Conservation (phyloP, 2,797 vertebrate genomes). For the Crossoptilon crossoptilon region DNA sequence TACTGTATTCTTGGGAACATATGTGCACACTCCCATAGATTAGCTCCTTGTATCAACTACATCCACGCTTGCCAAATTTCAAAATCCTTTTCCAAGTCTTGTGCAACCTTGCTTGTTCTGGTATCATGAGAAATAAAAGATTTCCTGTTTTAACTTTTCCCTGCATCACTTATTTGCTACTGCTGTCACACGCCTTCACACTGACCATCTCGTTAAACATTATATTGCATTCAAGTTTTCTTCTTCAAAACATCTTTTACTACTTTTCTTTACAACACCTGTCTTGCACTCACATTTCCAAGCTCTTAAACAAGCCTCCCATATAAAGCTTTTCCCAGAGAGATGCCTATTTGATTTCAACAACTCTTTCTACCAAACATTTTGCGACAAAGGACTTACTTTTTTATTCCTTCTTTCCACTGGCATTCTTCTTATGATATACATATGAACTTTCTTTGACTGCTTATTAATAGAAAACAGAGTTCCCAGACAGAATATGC, state of each 20-base stretch:
- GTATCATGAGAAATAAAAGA: not conserved
- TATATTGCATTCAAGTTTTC: not conserved
- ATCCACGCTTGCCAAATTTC: not conserved
- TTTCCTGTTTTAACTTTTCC: not conserved
- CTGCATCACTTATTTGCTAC: not conserved
- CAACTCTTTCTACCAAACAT: not conserved
- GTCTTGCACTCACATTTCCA: not conserved
- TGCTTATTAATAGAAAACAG: not conserved
- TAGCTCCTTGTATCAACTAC: not conserved
- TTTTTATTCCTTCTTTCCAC: not conserved
- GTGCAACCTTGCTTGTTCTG: not conserved
- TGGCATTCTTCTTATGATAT: constrained; percentile 2
- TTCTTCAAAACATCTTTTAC: not conserved
- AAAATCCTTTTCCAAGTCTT: not conserved
- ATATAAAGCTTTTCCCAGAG: not conserved
- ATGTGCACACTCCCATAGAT: not conserved
- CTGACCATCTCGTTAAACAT: not conserved
- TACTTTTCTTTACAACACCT: not conserved
- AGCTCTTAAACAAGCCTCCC: not conserved
- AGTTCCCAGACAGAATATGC: not conserved
- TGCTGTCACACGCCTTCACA: not conserved
- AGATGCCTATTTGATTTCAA: not conserved
- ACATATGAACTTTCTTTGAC: not conserved
- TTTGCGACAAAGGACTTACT: constrained; percentile 12
- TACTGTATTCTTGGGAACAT: not conserved